Base-by-base conservation (phyloP, 1,140 invertebrate species). In the Medauroidea extradentata region DNA sequence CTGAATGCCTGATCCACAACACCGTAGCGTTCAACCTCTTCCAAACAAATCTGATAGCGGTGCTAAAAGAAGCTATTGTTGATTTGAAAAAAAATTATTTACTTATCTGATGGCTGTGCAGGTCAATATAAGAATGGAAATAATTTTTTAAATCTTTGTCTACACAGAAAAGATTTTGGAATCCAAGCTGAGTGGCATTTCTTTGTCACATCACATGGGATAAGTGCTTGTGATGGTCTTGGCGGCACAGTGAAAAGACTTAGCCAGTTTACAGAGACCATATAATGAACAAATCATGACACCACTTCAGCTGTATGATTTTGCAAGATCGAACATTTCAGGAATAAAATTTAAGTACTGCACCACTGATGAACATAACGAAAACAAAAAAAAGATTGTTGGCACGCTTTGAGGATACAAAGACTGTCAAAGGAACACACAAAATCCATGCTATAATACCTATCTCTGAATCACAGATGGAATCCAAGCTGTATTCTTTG, bases 161-260 rank as follows among this genome's bases (percentile, higher is more conserved):
- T 67, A 51, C 68, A 72, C 51, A 21, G 67, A 41, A 27, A 61
- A 53, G 69, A 75, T 59, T 75, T 71, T 63, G 52, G 43, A n/a
- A 43, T 71, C 1, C 52, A 68, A 14, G 65, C 70, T 21, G 65
- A 73, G 57, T 74, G 70, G 70, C 46, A 71, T 59, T 73, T 70
- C 59, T 67, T 64, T 57, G 64, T 63, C n/a, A 74, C 69, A 38
- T 59, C 63, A 13, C 74, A 68, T 53, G 74, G 60, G 18, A 70
- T 76, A 66, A 65, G 71, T 49, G 74, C 73, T 34, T 76, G 74
- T 29, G 78, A 79, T 54, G 67, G 69, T 13, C 55, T 65, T 16
- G 65, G 63, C 1, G 70, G 65, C 34, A 57, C 63, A 38, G 21
- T 70, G 0, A 72, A 73, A 62, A 62, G 66, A 60, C 54, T 59